Conservation (phyloP, 2,888 invertebrate species). For the Tipula vernalis region DNA sequence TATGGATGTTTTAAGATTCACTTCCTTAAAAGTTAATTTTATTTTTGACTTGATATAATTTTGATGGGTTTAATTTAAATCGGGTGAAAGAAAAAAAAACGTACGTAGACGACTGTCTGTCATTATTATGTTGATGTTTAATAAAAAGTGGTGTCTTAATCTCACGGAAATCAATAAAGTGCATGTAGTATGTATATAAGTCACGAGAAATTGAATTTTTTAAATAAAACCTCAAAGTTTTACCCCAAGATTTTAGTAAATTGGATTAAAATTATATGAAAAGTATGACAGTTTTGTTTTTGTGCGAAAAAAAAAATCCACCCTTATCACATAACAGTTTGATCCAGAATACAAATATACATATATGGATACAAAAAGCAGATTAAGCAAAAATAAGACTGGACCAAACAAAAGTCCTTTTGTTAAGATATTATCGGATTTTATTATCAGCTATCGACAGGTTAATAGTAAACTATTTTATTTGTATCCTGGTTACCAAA, state of each 20-base stretch:
- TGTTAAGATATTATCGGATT: neutral
- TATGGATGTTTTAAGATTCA: neutral
- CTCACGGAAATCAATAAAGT: neutral
- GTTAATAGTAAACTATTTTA: neutral
- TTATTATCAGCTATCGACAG: neutral
- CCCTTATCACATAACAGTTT: neutral
- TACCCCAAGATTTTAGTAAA: neutral
- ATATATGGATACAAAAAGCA: neutral
- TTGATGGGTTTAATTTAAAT: neutral
- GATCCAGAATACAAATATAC: neutral
- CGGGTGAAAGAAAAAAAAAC: neutral
- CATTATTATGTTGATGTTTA: neutral
- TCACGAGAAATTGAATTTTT: neutral
- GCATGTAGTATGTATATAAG: neutral
- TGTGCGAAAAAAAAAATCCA: neutral
- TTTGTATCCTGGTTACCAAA: neutral
- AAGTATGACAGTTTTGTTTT: neutral
- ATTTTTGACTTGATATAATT: neutral
- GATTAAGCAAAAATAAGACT: neutral
- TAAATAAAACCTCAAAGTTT: neutral
- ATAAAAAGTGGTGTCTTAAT: neutral
- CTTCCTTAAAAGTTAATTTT: neutral
- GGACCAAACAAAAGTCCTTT: neutral
- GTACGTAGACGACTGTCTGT: neutral
- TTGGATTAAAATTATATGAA: neutral